Percentiles rank a stretch among this genome's conserved stretches.
These are phyloP conservation scores for Sycophila texana DNA, from an alignment of 2,888 invertebrate species.

Conservation along the genomic window DNA sequence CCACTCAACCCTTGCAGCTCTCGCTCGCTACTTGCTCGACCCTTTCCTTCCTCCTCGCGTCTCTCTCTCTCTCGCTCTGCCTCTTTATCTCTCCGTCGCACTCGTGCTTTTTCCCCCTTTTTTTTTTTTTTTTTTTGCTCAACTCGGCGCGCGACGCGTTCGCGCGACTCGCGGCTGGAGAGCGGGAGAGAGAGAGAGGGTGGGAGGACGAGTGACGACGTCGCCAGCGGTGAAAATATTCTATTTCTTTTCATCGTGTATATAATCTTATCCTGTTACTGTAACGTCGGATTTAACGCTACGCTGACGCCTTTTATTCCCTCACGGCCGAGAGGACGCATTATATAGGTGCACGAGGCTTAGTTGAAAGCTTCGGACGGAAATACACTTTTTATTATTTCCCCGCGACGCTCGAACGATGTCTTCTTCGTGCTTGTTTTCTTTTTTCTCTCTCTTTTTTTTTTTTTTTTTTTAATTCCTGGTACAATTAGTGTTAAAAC, in stretches of 20 bases:
- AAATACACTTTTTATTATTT: slow-evolving; percentile 7
- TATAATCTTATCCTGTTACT: slow-evolving; percentile 32
- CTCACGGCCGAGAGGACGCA: neutral
- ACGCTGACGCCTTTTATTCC: slow-evolving; percentile 18
- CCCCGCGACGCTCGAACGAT: neutral
- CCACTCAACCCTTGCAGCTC: slow-evolving; percentile 42
- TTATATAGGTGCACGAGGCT: neutral
- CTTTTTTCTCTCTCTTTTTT: no score
- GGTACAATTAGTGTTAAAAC: no score
- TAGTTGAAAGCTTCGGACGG: neutral
- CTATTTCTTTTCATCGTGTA: slow-evolving; percentile 11
- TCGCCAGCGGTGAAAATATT: slow-evolving; percentile 13
- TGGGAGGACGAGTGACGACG: neutral
- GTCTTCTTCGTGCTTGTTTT: no score
- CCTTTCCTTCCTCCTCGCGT: slow-evolving; percentile 3
- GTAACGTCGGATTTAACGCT: slow-evolving; percentile 20
- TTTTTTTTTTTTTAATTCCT: no score
- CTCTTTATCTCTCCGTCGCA: neutral
- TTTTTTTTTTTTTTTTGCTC: neutral
- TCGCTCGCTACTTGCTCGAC: slow-evolving; percentile 18
- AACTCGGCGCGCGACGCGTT: neutral
- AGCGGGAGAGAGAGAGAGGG: neutral
- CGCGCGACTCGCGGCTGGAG: neutral
- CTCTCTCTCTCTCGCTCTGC: slow-evolving; percentile 69
- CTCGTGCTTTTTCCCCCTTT: slow-evolving; percentile 1